phyloP scores from a whole-genome alignment of 2,797 vertebrate genomes.

The Channa striata region DNA sequence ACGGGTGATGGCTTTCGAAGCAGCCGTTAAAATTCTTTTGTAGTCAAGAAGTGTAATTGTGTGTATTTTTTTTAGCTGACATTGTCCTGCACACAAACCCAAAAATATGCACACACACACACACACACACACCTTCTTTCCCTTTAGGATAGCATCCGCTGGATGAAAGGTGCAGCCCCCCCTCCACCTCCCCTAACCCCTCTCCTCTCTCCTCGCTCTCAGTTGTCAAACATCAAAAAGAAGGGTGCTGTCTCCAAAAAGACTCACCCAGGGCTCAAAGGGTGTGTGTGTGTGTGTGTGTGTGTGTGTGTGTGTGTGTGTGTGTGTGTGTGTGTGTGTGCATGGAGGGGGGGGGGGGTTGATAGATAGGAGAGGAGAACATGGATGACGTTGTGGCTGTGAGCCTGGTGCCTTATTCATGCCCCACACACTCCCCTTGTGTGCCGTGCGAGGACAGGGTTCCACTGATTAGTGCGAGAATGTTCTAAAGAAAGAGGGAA shows the following conservation, averaged over 20 bases:
- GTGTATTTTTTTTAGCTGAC: neutral
- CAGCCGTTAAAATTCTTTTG: neutral
- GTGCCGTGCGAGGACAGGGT: constrained; percentile 66
- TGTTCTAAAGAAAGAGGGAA: constrained; percentile 71
- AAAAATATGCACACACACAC: constrained; percentile 2
- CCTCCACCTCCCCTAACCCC: constrained; percentile 37
- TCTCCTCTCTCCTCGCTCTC: constrained; percentile 51
- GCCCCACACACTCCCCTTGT: constrained; percentile 46
- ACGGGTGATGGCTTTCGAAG: no score
- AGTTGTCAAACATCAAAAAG: constrained; percentile 82
- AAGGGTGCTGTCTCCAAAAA: constrained; percentile 76
- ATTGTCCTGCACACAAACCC: constrained; percentile 18
- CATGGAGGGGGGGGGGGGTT: neutral
- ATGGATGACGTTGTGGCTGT: constrained; percentile 56
- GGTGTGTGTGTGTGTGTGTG: neutral
- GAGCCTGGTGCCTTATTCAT: constrained; percentile 67
- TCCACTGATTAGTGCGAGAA: constrained; percentile 76
- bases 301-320: no score
- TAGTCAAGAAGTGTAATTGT: neutral
- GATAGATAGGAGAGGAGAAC: constrained; percentile 55
- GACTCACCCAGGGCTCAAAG: constrained; percentile 59
- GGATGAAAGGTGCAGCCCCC: constrained; percentile 74
- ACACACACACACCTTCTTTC: constrained; percentile 33
- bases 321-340: neutral
- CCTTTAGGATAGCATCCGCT: constrained; percentile 69